These are phyloP conservation scores for Bombyx huttoni DNA, from an alignment of 2,888 invertebrate species.

Conservation along the genomic window DNA sequence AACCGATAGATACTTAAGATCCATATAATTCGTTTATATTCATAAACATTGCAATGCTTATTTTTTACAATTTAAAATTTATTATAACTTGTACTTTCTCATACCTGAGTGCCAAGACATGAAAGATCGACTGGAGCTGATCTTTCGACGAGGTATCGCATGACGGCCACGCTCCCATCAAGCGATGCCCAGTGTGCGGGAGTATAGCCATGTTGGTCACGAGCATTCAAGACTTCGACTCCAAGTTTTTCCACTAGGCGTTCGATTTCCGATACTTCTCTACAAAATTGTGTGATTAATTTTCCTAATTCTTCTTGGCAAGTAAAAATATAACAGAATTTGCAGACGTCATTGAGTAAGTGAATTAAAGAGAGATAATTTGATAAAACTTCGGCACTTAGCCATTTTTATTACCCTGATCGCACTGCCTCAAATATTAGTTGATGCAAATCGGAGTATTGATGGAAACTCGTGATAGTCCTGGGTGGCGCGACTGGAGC, in stretches of 20 bases:
- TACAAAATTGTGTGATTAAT: slow-evolving; percentile 31
- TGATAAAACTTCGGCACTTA: too few relatives aligned
- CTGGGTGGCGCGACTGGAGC: slow-evolving; percentile 51
- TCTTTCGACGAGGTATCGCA: slow-evolving; percentile 87
- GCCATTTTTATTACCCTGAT: slow-evolving; percentile 75
- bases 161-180: slow-evolving; percentile 91
- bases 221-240: slow-evolving; percentile 80
- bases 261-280: slow-evolving; percentile 88
- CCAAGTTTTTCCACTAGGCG: slow-evolving; percentile 87
- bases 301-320: not conserved
- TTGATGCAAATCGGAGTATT: slow-evolving; percentile 70
- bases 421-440: slow-evolving; percentile 89
- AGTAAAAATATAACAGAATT: not conserved
- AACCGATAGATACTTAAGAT: too few relatives aligned
- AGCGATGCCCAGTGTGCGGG: slow-evolving; percentile 94
- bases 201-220: slow-evolving; percentile 94
- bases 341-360: not conserved
- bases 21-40: too few relatives aligned
- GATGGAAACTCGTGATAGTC: slow-evolving; percentile 44
- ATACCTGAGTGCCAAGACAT: slow-evolving; percentile 84
- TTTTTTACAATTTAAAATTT: not conserved
- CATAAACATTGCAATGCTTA: too few relatives aligned
- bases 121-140: slow-evolving; percentile 89
- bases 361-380: too few relatives aligned
- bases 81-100: not conserved